phyloP scores from a whole-genome alignment of 2,797 vertebrate species.

The Arnoldichthys spilopterus region DNA sequence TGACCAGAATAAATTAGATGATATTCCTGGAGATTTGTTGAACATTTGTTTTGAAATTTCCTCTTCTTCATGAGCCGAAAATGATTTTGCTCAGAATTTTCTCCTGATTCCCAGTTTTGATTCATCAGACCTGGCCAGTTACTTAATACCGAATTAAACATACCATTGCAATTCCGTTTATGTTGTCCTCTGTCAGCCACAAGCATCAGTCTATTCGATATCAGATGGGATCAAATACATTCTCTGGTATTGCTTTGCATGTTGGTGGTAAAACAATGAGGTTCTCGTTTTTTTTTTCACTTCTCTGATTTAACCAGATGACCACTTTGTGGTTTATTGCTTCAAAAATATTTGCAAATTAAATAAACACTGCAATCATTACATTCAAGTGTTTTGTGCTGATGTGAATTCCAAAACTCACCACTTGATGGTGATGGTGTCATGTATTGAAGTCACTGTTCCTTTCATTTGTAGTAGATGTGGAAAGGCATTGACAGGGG shows the following conservation, averaged over 20 bases:
- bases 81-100: too few relatives aligned
- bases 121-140: too few relatives aligned
- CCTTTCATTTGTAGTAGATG: not conserved
- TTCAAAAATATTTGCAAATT: constrained; percentile 41
- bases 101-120: too few relatives aligned
- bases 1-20: too few relatives aligned
- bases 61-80: too few relatives aligned
- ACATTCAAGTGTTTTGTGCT: not conserved
- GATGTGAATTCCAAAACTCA: not conserved
- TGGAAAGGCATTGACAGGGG: constrained; percentile 2
- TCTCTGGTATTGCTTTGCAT: constrained; percentile 20
- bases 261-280: not conserved
- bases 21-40: too few relatives aligned
- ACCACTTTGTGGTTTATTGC: constrained; percentile 5
- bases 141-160: not conserved
- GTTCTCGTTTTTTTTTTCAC: constrained; percentile 1
- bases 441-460: not conserved
- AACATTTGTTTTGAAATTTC: too few relatives aligned
- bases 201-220: not conserved
- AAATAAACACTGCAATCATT: constrained; percentile 35
- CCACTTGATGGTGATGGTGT: constrained; percentile 31
- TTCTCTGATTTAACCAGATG: not conserved
- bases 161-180: not conserved
- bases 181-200: not conserved
- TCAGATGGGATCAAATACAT: not conserved